A percentile compares a stretch with the other conserved stretches of the same genome.
Conservation (phyloP, 2,888 invertebrate genomes). For the Chloroclysta siterata region DNA sequence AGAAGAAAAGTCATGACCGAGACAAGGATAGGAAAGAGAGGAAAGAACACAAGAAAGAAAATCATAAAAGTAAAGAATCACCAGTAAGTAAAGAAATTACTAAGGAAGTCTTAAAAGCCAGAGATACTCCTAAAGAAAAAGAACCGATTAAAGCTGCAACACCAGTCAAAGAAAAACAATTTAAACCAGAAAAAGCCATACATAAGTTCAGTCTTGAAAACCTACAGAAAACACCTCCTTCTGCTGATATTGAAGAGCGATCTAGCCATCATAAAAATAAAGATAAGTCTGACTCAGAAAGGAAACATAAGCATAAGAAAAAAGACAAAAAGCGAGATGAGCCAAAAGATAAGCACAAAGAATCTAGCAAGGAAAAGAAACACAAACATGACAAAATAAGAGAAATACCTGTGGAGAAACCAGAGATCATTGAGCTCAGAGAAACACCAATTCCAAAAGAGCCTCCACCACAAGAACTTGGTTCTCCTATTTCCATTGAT, state of each 20-base stretch:
- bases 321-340: conserved; percentile 88
- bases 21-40: conserved; percentile 86
- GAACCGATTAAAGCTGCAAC: conserved; percentile 64
- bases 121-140: conserved; percentile 66
- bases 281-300: conserved; percentile 81
- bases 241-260: conserved; percentile 69
- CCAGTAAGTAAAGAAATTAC: conserved; percentile 65
- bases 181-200: conserved; percentile 71
- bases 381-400: conserved; percentile 84
- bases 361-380: conserved; percentile 79
- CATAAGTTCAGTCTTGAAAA: conserved; percentile 82
- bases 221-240: conserved; percentile 75
- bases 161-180: conserved; percentile 67
- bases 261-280: conserved; percentile 71
- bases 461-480: conserved; percentile 66
- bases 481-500: conserved; percentile 79
- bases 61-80: conserved; percentile 75
- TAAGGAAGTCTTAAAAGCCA: conserved; percentile 69
- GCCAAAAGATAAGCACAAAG: conserved; percentile 86
- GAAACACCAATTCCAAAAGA: conserved; percentile 76
- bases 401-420: conserved; percentile 76
- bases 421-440: conserved; percentile 75
- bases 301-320: conserved; percentile 87
- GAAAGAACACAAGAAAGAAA: conserved; percentile 85
- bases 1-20: conserved; percentile 86